Percentiles rank a stretch among this genome's conserved stretches.
These are phyloP conservation scores for Solenodon paradoxus DNA, from an alignment of 2,113 vertebrate species.

Conservation along the genomic window DNA sequence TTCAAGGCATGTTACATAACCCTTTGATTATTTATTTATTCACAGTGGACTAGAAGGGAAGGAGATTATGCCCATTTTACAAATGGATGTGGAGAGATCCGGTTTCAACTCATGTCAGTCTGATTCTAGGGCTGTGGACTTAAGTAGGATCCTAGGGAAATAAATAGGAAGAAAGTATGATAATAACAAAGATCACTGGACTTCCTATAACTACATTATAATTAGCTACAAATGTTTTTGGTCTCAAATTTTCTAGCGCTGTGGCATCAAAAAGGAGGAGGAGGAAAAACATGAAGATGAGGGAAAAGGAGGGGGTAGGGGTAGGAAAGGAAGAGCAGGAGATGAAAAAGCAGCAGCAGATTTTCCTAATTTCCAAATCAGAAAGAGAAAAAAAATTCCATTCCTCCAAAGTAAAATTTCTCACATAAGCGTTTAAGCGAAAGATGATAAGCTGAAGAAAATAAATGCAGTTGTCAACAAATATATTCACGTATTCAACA, in stretches of 20 bases:
- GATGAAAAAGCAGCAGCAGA: neutral
- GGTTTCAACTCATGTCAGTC: neutral
- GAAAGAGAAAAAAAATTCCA: neutral
- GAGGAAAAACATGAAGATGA: neutral
- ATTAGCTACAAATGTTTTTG: neutral
- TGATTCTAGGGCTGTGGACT: neutral
- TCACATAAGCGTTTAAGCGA: neutral
- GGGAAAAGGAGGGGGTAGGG: neutral
- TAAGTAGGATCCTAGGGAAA: neutral
- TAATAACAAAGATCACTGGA: neutral
- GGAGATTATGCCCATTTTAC: neutral
- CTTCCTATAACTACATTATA: neutral
- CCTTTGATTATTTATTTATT: conserved; percentile 2
- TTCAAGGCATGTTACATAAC: neutral
- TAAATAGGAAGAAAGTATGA: neutral
- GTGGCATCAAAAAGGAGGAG: neutral
- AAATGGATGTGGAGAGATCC: neutral
- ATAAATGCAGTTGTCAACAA: neutral
- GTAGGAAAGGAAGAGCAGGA: accelerated
- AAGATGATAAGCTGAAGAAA: neutral
- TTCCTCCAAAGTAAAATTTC: neutral
- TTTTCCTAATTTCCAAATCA: neutral
- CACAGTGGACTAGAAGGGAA: neutral
- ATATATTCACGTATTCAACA: neutral
- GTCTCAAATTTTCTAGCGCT: neutral